Base-by-base conservation (phyloP, 2,888 invertebrate species). In the Drosophila sordidula region DNA sequence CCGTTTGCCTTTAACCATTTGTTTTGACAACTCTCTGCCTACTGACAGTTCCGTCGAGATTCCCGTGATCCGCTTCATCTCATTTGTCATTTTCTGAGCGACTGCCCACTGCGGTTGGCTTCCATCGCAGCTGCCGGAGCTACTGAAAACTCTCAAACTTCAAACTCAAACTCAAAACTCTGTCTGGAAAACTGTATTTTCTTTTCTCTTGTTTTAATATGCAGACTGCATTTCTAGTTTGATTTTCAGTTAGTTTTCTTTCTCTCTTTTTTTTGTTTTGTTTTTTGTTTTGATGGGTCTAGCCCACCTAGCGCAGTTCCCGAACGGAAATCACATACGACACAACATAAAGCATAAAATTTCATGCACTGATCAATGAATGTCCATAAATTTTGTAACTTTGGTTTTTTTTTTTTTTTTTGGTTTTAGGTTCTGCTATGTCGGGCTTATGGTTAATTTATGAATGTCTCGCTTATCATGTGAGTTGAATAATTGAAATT, bases 311-410 rank as follows among this genome's bases (percentile, higher is more conserved):
- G 80, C 56, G 87, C 69, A 76, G 89, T 88, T 86, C 72, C 72
- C 78, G 71, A 84, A 62, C 85, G 85, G 85, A 85, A 87, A 85
- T 85, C 85, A 85, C 85, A 83, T 87, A 72, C 86, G 61, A 79
- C 80, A 82, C 71, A 82, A 76, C 85, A 89, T 87, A 85, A 85
- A 89, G 87, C 83, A 89, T 85, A 84, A 87, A 87, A 86, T 75
- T 77, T 71, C 83, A 64, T 80, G 79, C 77, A 80, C 84, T 68
- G 83, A 75, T 77, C 76, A 69, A 82, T 87, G 83, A 72, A 82
- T 77, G 86, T 82, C 86, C 86, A 83, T 87, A 83, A 74, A 76
- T 82, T 73, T 71, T 69, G 70, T 65, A 70, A 68, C 62, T 72
- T 75, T 80, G 55, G 49, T 52, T 63, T 47, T 70, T 55, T 41